Base-by-base conservation (phyloP, 2,113 vertebrate species). In the Anolis carolinensis region DNA sequence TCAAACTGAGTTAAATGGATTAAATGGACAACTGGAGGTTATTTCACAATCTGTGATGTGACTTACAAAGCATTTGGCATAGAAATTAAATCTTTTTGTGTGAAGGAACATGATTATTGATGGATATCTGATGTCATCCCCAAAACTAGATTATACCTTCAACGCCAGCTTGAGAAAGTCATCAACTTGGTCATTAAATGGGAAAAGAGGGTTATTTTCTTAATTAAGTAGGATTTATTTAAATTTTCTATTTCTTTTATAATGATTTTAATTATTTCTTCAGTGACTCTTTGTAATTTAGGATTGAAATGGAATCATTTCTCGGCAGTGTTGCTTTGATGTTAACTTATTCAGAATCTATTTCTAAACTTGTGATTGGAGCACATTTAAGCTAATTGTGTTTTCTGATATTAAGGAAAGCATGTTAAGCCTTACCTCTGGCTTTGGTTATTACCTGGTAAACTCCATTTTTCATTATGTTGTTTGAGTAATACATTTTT, bases 281-380 rank as follows among this genome's bases (percentile, higher is more conserved):
- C n/a, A 30, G 7, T 67, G 23, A 34, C 48, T 44, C 67, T 34
- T 50, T 10, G 8, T 48, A 76, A 52, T 78, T 68, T 63, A 85
- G 34, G 52, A 79, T 2, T 70, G 63, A 85, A 85, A 78, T 55
- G 25, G 5, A 85, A 78, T 70, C 13, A 59, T 70, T 78, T 85
- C 48, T 78, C 32, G 50, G 14, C 83, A 70, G 48, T 74, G 48
- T 44, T 84, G 39, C 72, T 76, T 70, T 85, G 44, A 39, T 78
- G 68, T 85, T 65, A 36, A 85, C 30, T 70, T 52, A 77, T 78
- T 85, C 48, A 70, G 75, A 36, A 39, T 79, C 83, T 84, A 11
- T 68, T 85, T 78, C 63, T 70, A 55, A 70, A 78, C 16, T n/a
- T 84, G 44, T 55, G 48, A 85, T 55, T 77, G 65, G 32, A 78